Conservation (phyloP, 2,113 vertebrate species). For the Seriola rivoliana region DNA sequence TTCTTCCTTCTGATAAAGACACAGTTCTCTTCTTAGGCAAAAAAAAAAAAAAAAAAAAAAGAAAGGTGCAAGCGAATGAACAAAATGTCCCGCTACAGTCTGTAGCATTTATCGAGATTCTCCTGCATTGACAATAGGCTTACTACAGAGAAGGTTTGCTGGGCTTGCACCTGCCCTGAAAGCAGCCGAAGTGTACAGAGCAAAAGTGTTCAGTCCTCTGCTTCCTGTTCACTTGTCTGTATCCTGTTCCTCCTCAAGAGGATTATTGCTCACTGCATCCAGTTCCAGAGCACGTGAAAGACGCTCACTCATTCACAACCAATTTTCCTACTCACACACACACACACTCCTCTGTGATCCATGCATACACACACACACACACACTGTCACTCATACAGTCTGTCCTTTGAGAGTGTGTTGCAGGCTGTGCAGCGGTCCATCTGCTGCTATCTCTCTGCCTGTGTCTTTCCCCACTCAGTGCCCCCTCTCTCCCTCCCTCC, state of each 20-base stretch:
- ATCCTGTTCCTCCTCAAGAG: conserved; percentile 7
- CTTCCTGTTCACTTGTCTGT: conserved; percentile 27
- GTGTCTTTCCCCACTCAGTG: conserved; percentile 23
- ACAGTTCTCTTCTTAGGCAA: background rate
- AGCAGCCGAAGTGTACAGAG: conserved; percentile 36
- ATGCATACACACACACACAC: conserved; percentile 17
- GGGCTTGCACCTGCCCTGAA: conserved; percentile 46
- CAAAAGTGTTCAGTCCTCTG: conserved; percentile 22
- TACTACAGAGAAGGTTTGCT: background rate
- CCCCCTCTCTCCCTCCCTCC: conserved; percentile 12
- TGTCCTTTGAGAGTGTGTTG: conserved; percentile 51
- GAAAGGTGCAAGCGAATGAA: background rate
- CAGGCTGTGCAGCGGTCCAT: conserved; percentile 65
- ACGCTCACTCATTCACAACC: conserved; percentile 25
- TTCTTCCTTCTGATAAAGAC: background rate
- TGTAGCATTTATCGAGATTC: conserved; percentile 26
- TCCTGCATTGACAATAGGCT: conserved; percentile 1
- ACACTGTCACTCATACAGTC: conserved; percentile 38
- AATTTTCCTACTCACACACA: conserved; percentile 20
- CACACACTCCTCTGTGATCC: conserved; percentile 6
- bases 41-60: conserved; percentile 16
- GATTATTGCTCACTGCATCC: conserved; percentile 54
- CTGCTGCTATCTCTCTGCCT: conserved; percentile 59
- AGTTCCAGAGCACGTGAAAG: conserved; percentile 43
- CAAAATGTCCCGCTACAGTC: conserved; percentile 9